Evolutionary conservation across 2,797 vertebrate genomes (phyloP).

Genomic region (Morelia viridis): DNA sequence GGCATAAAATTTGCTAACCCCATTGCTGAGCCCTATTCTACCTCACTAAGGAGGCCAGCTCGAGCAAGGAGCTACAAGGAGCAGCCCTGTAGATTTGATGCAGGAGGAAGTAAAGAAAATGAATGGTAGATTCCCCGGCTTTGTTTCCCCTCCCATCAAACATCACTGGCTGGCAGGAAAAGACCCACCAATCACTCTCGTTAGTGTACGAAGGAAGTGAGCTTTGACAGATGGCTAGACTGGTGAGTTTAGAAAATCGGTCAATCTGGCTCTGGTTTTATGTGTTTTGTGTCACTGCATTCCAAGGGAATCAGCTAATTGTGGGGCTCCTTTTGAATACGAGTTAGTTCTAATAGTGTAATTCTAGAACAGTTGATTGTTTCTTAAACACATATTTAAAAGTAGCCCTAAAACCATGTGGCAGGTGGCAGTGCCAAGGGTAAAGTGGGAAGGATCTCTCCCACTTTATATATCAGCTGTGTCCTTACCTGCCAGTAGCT

Average conservation of each 20-base stretch:
- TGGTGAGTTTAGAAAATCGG: neutral
- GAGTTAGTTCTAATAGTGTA: neutral
- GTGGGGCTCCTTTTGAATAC: neutral
- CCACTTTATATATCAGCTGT: neutral
- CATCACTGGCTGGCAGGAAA: neutral
- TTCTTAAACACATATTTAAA: neutral
- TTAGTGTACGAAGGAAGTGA: neutral
- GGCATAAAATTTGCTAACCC: neutral
- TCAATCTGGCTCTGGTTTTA: neutral
- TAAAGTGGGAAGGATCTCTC: too few relatives aligned
- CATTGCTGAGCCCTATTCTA: neutral
- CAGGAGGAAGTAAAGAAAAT: neutral
- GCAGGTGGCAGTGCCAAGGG: neutral
- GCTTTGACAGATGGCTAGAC: neutral
- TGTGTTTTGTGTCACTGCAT: neutral
- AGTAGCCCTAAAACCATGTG: neutral
- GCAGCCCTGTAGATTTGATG: neutral
- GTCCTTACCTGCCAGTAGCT: neutral
- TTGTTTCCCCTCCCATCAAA: neutral
- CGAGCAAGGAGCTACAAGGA: neutral
- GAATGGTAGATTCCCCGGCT: neutral
- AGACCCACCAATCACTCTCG: neutral
- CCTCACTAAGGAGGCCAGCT: neutral
- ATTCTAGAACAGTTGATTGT: neutral
- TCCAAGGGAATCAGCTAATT: neutral